phyloP scores from a whole-genome alignment of 2,888 invertebrate genomes.

The Drosophila austrosaltans region DNA sequence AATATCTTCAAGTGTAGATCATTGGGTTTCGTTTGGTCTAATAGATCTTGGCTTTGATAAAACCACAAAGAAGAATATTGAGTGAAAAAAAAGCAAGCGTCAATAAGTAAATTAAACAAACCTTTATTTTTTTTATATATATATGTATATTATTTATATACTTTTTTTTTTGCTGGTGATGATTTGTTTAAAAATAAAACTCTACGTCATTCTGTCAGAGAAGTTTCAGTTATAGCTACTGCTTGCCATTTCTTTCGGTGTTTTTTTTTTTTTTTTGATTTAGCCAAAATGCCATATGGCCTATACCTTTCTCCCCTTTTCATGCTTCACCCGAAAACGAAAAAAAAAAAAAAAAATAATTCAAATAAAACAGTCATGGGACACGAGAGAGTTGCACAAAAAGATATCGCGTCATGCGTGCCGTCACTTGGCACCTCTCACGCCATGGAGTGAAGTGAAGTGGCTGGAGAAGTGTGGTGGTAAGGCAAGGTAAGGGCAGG shows the following conservation, averaged over 20 bases:
- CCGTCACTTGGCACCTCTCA: slow-evolving; percentile 72
- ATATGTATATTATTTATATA: too few relatives aligned
- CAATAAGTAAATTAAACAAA: slow-evolving; percentile 65
- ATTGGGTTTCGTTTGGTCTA: neutral
- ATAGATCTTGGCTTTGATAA: slow-evolving; percentile 18
- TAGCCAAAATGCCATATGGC: slow-evolving; percentile 57
- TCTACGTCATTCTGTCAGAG: slow-evolving; percentile 58
- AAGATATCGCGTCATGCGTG: slow-evolving; percentile 72
- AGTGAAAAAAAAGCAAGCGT: slow-evolving; percentile 49
- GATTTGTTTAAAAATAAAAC: slow-evolving; percentile 46
- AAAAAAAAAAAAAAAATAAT: slow-evolving; percentile 45
- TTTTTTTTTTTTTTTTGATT: slow-evolving; percentile 13
- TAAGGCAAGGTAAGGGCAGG: slow-evolving; percentile 26
- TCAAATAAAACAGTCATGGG: slow-evolving; percentile 75
- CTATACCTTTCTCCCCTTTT: neutral
- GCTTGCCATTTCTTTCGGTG: neutral
- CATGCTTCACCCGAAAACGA: slow-evolving; percentile 48
- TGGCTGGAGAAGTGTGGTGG: slow-evolving; percentile 30
- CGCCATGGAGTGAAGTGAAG: slow-evolving; percentile 35
- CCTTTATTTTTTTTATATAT: slow-evolving; percentile 11
- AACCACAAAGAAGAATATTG: slow-evolving; percentile 47
- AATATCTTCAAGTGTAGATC: neutral
- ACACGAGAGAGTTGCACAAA: slow-evolving; percentile 57
- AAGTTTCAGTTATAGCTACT: slow-evolving; percentile 11
- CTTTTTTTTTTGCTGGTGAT: slow-evolving; percentile 2